Conservation (phyloP, 1,140 invertebrate genomes). For the Temnothorax longispinosus region DNA sequence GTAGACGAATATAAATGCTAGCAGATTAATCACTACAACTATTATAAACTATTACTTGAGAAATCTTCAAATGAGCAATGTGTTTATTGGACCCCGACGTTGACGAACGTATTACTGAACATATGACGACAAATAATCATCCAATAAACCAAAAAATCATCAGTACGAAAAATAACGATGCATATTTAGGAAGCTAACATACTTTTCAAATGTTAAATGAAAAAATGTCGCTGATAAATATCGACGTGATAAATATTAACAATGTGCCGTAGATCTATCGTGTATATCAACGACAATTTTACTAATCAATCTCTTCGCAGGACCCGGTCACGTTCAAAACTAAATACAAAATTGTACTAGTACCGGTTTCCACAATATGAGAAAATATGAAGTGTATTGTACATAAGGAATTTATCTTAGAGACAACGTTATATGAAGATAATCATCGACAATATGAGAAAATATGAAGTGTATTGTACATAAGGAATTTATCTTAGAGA, state of each 20-base stretch:
- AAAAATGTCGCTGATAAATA: background rate
- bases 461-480: too few species aligned
- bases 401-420: too few species aligned
- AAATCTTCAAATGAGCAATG: background rate
- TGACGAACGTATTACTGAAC: background rate
- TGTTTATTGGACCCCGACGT: background rate
- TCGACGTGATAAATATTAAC: background rate
- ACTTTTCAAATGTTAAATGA: background rate
- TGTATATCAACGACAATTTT: background rate
- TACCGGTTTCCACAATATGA: background rate
- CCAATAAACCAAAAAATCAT: background rate
- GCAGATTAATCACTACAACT: background rate
- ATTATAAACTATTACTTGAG: too few species aligned
- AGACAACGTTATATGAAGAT: too few species aligned
- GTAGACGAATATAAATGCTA: slow-evolving; percentile 6
- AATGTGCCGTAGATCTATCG: background rate
- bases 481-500: too few species aligned
- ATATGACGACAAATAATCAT: too few species aligned
- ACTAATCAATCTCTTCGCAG: background rate
- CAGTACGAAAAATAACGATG: background rate
- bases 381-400: too few species aligned
- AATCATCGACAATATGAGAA: too few species aligned
- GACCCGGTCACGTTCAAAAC: background rate
- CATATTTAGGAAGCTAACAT: background rate
- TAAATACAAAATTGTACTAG: background rate